phyloP scores from a whole-genome alignment of 2,113 vertebrate genomes.

The Malurus alboscapulatus region DNA sequence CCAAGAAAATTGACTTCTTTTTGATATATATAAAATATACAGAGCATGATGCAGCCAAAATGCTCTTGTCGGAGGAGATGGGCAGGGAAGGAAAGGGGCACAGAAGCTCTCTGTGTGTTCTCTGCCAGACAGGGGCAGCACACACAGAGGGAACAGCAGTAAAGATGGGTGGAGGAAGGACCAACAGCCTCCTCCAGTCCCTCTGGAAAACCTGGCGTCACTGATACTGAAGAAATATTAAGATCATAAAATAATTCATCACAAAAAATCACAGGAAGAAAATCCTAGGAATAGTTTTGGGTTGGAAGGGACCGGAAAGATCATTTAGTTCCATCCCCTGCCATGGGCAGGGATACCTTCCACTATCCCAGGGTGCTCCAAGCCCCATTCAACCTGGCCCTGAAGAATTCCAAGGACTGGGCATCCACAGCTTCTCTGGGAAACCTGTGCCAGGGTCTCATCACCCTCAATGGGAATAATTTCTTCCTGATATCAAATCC shows the following conservation, averaged over 20 bases:
- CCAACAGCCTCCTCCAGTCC: not conserved
- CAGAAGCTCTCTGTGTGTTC: accelerated
- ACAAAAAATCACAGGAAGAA: not conserved
- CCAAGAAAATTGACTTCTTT: not conserved
- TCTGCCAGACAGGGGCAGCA: not conserved
- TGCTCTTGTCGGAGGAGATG: not conserved
- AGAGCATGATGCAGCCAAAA: not conserved
- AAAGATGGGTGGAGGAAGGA: not conserved
- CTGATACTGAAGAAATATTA: not conserved
- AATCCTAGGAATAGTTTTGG: not conserved
- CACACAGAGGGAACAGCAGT: not conserved
- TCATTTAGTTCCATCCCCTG: accelerated
- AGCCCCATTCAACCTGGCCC: accelerated
- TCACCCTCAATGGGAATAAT: not conserved
- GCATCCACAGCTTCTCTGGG: not conserved
- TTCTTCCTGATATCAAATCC: not conserved
- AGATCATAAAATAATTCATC: not conserved
- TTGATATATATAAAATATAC: not conserved
- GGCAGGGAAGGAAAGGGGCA: not conserved
- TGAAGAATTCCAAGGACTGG: not conserved
- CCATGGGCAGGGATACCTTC: accelerated
- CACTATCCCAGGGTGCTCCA: not conserved
- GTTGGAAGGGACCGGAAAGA: not conserved
- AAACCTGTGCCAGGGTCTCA: accelerated
- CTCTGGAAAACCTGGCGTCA: not conserved